These are phyloP conservation scores for Melinopterus prodromus DNA, from an alignment of 2,888 invertebrate species.

Conservation along the genomic window DNA sequence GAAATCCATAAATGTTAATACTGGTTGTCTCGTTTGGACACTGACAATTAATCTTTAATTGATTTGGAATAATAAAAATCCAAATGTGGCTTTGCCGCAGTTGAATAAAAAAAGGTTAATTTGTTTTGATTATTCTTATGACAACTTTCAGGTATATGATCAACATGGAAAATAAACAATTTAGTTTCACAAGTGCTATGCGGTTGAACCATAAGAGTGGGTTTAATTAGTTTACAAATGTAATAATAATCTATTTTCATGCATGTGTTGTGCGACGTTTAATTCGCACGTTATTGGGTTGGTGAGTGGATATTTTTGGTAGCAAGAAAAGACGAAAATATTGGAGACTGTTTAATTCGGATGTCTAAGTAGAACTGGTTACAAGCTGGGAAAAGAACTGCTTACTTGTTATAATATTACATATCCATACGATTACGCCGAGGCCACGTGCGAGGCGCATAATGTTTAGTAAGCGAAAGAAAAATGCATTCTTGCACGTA, in stretches of 20 bases:
- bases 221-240: constrained; percentile 12
- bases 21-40: background rate
- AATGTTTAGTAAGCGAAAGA: too few species aligned
- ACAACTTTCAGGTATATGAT: background rate
- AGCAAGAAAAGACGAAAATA: too few species aligned
- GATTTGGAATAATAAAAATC: constrained; percentile 10
- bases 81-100: background rate
- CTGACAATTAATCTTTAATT: background rate
- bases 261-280: too few species aligned
- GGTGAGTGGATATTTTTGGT: too few species aligned
- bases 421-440: too few species aligned
- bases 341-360: too few species aligned
- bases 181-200: constrained; percentile 12
- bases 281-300: too few species aligned
- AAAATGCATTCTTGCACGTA: too few species aligned
- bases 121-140: background rate
- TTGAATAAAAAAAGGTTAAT: constrained; percentile 12
- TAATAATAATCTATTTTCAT: background rate
- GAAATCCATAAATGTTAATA: constrained; percentile 10
- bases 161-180: background rate
- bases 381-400: too few species aligned
- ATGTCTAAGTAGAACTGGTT: too few species aligned
- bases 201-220: background rate
- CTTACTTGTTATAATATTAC: too few species aligned
- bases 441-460: too few species aligned